These are phyloP conservation scores for Phymorhynchus buccinoides DNA, from an alignment of 1,140 invertebrate species.

Conservation along the genomic window DNA sequence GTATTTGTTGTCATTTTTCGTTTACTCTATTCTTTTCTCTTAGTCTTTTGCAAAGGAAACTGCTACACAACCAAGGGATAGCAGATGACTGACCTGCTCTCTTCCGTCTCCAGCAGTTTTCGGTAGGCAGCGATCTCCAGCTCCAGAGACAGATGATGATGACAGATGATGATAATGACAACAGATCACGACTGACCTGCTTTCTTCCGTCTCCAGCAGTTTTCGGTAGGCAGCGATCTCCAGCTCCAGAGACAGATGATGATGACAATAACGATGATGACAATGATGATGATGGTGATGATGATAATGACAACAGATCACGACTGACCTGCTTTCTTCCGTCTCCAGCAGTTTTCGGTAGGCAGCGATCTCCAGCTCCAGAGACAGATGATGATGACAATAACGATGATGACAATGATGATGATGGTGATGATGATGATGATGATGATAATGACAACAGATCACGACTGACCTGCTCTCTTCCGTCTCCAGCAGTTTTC, in stretches of 20 bases:
- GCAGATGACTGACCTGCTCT: conserved; percentile 63
- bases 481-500: conserved; percentile 70
- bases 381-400: too few species aligned
- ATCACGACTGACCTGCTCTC: conserved; percentile 67
- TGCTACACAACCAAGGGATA: too few species aligned
- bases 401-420: too few species aligned
- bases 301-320: too few species aligned
- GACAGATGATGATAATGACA: too few species aligned
- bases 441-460: too few species aligned
- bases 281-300: too few species aligned
- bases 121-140: conserved; percentile 72
- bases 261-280: too few species aligned
- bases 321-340: conserved; percentile 68
- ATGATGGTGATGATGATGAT: too few species aligned
- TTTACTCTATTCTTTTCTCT: too few species aligned
- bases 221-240: conserved; percentile 67
- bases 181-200: conserved; percentile 61
- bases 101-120: conserved; percentile 71
- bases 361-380: conserved; percentile 55
- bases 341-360: conserved; percentile 72
- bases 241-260: conserved; percentile 61
- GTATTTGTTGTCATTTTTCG: too few species aligned
- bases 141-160: conserved; percentile 69
- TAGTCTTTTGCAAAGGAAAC: too few species aligned
- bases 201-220: conserved; percentile 71